These are phyloP conservation scores for Ormia ochracea DNA, from an alignment of 2,888 invertebrate species.

Conservation along the genomic window DNA sequence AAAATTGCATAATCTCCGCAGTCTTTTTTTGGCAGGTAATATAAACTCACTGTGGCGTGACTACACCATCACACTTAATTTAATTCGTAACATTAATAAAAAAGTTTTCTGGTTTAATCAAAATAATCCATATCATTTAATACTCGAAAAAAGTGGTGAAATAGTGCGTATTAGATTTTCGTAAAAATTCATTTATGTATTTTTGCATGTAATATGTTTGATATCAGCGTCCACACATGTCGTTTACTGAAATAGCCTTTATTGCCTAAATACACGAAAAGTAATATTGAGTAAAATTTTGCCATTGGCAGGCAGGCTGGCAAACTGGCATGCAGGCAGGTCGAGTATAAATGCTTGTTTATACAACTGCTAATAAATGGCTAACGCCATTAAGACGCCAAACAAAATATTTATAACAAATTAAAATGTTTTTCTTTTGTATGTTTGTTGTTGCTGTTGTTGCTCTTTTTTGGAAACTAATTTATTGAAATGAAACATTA, in stretches of 20 bases:
- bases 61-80: too few relatives aligned
- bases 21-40: too few relatives aligned
- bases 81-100: background rate
- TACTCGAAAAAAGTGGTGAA: conserved; percentile 2
- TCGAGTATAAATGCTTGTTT: too few relatives aligned
- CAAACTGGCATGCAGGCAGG: too few relatives aligned
- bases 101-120: background rate
- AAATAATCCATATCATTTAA: conserved; percentile 22
- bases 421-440: background rate
- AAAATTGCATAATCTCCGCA: too few relatives aligned
- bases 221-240: background rate
- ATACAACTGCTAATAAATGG: conserved; percentile 39
- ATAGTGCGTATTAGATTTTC: conserved; percentile 33
- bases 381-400: conserved; percentile 60
- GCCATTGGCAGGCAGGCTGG: conserved; percentile 53
- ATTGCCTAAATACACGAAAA: conserved; percentile 43
- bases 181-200: conserved; percentile 25
- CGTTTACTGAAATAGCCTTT: conserved; percentile 6
- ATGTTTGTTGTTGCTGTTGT: too few relatives aligned
- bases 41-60: too few relatives aligned
- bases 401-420: conserved; percentile 42
- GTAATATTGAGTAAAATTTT: conserved; percentile 36
- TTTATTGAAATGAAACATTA: conserved; percentile 22
- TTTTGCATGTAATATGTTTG: conserved; percentile 34
- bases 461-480: conserved; percentile 14